Evolutionary conservation across 2,113 vertebrate genomes (phyloP), one percentile per base, ranked within the genome.

Genomic region (Phocoena phocoena): DNA sequence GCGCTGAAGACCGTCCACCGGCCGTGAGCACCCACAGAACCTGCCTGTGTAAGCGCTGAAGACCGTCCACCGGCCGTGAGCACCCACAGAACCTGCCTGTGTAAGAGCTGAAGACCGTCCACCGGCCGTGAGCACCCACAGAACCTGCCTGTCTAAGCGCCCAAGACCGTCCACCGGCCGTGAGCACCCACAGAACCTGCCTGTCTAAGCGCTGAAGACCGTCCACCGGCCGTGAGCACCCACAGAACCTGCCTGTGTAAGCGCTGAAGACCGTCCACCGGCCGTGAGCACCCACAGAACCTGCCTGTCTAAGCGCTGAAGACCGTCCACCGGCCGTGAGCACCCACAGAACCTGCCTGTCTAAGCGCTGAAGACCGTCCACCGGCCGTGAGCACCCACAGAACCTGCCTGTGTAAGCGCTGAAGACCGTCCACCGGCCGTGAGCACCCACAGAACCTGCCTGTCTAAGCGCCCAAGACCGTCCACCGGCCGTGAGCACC

Each of bases 41-140:
- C 26, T 98, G 68, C 96, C 97, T 12, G 41, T 96, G 67, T 98
- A 98, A n/a, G n/a, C n/a, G n/a, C n/a, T n/a, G n/a, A n/a, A n/a
- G n/a, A n/a, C 53, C 58, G 41, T 26, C 95, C 2, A 2, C 18
- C 21, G 17, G 28, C 2, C 1, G 20, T 20, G 6, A 31, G 44
- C 81, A 6, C 33, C 88, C 1, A 0, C 7, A 6, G 26, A 9
- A 0, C 28, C 26, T 98, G 68, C 96, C 97, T 12, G 41, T 96
- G 67, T 98, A 98, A n/a, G n/a, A n/a, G n/a, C n/a, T n/a, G n/a
- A n/a, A n/a, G n/a, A n/a, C 53, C 58, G 41, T 26, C 95, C 2
- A 2, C 18, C 21, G 17, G 28, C 2, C 1, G 20, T 20, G 6
- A 31, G 44, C 81, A 6, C 33, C 88, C 1, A 0, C 7, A 6